Percentiles rank a stretch among this genome's conserved stretches.
phyloP scores from a whole-genome alignment of 2,113 vertebrate genomes.

The Erinaceus europaeus region DNA sequence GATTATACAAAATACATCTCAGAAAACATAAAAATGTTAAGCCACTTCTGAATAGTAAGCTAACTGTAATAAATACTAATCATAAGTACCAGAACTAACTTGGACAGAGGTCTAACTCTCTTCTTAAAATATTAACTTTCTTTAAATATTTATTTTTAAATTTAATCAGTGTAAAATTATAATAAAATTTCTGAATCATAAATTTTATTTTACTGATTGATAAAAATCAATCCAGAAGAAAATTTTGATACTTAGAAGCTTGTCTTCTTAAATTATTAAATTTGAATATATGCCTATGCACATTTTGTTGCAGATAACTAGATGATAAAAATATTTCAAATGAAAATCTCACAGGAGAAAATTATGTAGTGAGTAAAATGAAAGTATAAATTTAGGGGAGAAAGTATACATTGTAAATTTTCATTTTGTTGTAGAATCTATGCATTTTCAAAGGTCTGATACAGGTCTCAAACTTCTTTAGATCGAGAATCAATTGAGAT shows the following conservation, averaged over 20 bases:
- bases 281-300: background rate
- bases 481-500: background rate
- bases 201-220: background rate
- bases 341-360: too few relatives aligned
- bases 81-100: slow-evolving; percentile 8
- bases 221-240: slow-evolving; percentile 25
- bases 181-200: background rate
- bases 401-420: background rate
- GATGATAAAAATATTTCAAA: background rate
- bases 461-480: slow-evolving; percentile 22
- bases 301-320: background rate
- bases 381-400: background rate
- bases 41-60: background rate
- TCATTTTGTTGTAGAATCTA: background rate
- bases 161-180: slow-evolving; percentile 11
- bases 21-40: background rate
- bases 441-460: slow-evolving; percentile 8
- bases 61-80: slow-evolving; percentile 25
- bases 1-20: background rate
- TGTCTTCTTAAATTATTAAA: background rate
- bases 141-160: slow-evolving; percentile 26
- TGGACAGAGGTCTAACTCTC: background rate
- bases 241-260: background rate
- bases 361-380: background rate
- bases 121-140: background rate